Evolutionary conservation across 2,797 vertebrate species (phyloP), one percentile per base, ranked within the genome.

Genomic region (Paratrypauchen microcephalus): DNA sequence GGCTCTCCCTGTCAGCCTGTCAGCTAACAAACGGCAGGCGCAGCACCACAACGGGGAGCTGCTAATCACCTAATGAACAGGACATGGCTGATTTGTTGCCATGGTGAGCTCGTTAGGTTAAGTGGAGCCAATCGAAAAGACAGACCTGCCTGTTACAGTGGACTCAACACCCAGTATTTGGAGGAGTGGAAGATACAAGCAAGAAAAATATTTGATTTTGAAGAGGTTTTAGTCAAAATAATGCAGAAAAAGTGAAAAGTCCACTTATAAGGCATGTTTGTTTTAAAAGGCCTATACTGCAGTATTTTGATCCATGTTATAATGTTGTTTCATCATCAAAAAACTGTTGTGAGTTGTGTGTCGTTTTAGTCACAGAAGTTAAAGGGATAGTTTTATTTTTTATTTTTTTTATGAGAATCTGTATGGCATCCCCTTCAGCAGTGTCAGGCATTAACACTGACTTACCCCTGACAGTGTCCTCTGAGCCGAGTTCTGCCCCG

Each of bases 31-130:
- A 93, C 81, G 89, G 87, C 84, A 84, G 88, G 89, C 87, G 79
- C 64, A 88, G 92, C 83, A 85, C 67, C 84, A 83, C 88, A 87
- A 88, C 86, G 81, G 80, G 88, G 91, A 86, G 87, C 87, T 91
- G 84, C 89, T 93, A 93, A 94, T 94, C 92, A 93, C 79, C 88
- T 93, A 94, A 94, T 93, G 93, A 94, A 86, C 88, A 87, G 83
- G 87, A 87, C 89, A 90, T 75, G 74, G 75, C 89, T 93, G 92
- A 94, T 94, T 94, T 94, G 93, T 94, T 90, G 88, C 89, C 83
- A 89, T 87, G 87, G 87, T 69, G 80, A 82, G 82, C 93, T 93
- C 91, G 92, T 94, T 94, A 94, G 91, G 90, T 91, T 93, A 94
- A 94, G 92, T 94, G 91, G 92, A 87, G 84, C 77, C 81, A 92